These are phyloP conservation scores for Atta cephalotes DNA, from an alignment of 1,140 invertebrate genomes.

Conservation along the genomic window DNA sequence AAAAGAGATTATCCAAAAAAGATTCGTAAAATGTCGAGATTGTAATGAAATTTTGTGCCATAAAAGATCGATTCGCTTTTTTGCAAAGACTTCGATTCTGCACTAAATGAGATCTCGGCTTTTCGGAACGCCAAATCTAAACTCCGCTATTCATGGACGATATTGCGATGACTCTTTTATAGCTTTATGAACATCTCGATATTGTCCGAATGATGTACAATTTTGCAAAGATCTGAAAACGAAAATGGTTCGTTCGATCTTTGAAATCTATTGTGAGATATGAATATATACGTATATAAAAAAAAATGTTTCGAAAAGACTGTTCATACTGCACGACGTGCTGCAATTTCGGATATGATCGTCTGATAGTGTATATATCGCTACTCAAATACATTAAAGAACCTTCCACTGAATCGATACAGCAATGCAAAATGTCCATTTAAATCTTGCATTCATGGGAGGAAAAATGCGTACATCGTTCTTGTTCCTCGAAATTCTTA, in stretches of 20 bases:
- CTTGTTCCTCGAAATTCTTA: constrained; percentile 9
- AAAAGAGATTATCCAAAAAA: not conserved
- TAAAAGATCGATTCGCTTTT: not conserved
- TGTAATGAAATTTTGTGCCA: not conserved
- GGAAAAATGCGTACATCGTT: constrained; percentile 25
- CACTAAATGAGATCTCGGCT: not conserved
- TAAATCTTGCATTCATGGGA: not conserved
- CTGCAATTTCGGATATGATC: not conserved
- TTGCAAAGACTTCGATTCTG: not conserved
- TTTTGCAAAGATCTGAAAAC: not conserved
- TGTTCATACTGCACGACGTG: constrained; percentile 18
- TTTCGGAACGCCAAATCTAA: not conserved
- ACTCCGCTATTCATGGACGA: not conserved
- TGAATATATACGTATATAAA: constrained; percentile 48
- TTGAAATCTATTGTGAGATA: constrained; percentile 14
- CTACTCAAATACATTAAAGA: constrained; percentile 9
- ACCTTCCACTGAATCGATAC: constrained; percentile 8
- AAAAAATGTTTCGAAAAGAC: constrained; percentile 53
- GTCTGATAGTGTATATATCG: constrained; percentile 3
- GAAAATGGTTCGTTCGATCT: constrained; percentile 7
- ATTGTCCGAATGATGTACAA: not conserved
- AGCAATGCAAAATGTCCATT: constrained; percentile 20
- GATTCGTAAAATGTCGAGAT: not conserved
- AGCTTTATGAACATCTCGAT: not conserved
- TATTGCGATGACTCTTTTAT: constrained; percentile 24